Conservation (phyloP, 92 coral and sea anemone species). For the Porites evermanni region DNA sequence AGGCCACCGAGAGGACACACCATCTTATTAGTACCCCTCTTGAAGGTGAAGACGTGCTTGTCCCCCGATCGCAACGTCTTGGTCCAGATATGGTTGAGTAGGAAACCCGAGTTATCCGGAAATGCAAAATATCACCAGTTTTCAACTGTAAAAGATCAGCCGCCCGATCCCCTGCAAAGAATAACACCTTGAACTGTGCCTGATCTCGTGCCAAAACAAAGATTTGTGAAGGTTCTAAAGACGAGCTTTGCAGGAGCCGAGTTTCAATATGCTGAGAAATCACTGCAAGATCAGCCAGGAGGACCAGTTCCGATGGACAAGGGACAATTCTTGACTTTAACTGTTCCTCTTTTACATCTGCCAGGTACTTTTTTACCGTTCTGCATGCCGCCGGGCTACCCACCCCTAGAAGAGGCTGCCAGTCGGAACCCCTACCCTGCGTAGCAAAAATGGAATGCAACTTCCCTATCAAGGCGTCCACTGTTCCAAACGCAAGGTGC, state of each 20-base stretch:
- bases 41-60: constrained; percentile 37
- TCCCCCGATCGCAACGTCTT: constrained; percentile 44
- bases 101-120: constrained; percentile 24
- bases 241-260: constrained; percentile 7
- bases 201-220: constrained; percentile 38
- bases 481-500: no score
- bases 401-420: constrained; percentile 15
- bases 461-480: no score
- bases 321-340: constrained; percentile 32
- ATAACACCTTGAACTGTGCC: constrained; percentile 30
- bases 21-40: constrained; percentile 23
- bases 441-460: no score
- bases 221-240: constrained; percentile 5
- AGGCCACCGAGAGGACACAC: constrained; percentile 45
- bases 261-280: neutral
- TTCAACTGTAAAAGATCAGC: constrained; percentile 18
- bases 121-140: neutral
- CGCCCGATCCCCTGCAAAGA: constrained; percentile 42
- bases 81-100: constrained; percentile 38
- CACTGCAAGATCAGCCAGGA: constrained; percentile 26
- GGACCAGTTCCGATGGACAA: constrained; percentile 46
- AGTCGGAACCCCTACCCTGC: no score
- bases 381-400: constrained; percentile 54
- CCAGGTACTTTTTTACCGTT: constrained; percentile 37
- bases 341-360: constrained; percentile 48